Base-by-base conservation (phyloP, 2,888 invertebrate species). In the Plemyria rubiginata region DNA sequence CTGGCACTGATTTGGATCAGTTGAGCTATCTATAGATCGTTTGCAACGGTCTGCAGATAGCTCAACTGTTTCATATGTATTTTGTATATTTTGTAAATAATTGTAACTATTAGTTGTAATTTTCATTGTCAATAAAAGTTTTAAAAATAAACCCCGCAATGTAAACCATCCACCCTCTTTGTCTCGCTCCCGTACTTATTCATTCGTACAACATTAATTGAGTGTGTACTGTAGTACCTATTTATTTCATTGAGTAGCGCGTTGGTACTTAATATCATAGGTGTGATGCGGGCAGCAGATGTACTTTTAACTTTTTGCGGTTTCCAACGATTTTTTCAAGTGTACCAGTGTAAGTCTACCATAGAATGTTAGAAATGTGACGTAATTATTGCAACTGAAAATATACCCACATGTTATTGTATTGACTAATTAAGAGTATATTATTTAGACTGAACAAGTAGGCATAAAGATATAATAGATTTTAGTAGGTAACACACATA, bases 211-310 rank as follows among this genome's bases (percentile, higher is more conserved):
- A 72, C 78, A 22, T 2, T 75, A 78, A 3, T 75, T 74, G 70
- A 65, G 70, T 68, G 73, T 70, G 51, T 49, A 46, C 74, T 77
- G 70, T 71, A 72, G 73, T 72, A 22, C 22, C 22, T 22, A 72
- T 70, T 71, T 72, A 76, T 78, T 74, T 22, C 52, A 62, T 50
- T 49, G 59, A 13, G 45, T 46, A 40, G 28, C 51, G 43, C 15
- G 16, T 60, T 49, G 22, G 16, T 29, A 59, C 52, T 48, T 64
- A 40, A 15, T 48, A 38, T 40, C 40, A n/a, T 48, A 73, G 70
- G 71, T 71, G 75, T 61, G 66, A 85, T 85, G 85, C 84, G 85
- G 85, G 85, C 66, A 79, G 73, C 85, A 84, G 85, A 84, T 84
- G 85, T 70, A 59, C n/a, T 55, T 28, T 13, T 9, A 5, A 54